Evolutionary conservation across 2,888 invertebrate genomes (phyloP), one percentile per base, ranked within the genome.

Genomic region (Diachrysia chrysitis): DNA sequence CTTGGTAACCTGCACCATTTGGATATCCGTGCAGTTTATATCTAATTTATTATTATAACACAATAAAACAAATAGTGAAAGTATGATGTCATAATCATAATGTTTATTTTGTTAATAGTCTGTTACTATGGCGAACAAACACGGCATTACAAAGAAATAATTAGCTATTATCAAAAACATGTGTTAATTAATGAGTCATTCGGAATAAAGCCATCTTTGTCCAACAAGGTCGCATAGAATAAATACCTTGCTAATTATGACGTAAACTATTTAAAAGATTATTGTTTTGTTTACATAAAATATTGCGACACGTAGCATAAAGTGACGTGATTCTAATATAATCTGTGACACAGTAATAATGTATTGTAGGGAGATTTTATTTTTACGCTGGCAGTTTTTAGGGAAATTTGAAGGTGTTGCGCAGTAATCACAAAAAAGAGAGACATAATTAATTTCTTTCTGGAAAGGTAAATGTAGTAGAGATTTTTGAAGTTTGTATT

Each of bases 221-320:
- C 51, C 25, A 19, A 17, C 73, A 82, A 79, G 80, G 80, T 79
- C 70, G 59, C 25, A 14, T 32, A 65, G 59, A 64, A 68, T 69
- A 68, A 72, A 72, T 71, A 70, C 21, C 56, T 71, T 73, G 77
- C 66, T 75, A 73, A 76, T 82, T 69, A 62, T 79, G 66, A 79
- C 67, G 63, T 56, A 56, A 59, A 53, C 55, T 37, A 42, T 58
- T 60, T 62, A 61, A n/a, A n/a, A 60, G 64, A 70, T 76, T 75
- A 76, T 68, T 71, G 79, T 75, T 58, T 42, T 66, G 12, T 42
- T 19, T 79, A 67, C 79, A 73, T 82, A 82, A 23, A 58, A 19
- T 42, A 21, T 5, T 6, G 17, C 21, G 57, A 53, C 57, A 76
- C 80, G 76, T 82, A 71, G 69, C 46, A 48, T 29, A 42, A 35